phyloP scores from a whole-genome alignment of 2,797 vertebrate genomes.

The Pampus argenteus region DNA sequence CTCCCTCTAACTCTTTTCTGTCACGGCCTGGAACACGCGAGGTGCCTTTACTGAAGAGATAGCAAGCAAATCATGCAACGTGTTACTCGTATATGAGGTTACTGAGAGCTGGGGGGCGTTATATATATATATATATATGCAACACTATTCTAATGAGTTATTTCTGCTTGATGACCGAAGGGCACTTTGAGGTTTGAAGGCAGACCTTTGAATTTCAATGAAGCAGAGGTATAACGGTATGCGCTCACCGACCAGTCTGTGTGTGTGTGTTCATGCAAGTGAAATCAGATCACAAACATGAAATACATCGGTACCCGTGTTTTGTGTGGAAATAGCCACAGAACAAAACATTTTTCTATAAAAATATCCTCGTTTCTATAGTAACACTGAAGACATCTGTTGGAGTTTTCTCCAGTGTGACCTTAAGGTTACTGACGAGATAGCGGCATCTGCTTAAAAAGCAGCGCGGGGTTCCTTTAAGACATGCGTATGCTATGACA shows the following conservation, averaged over 20 bases:
- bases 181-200: constrained; percentile 52
- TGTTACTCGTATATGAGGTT: constrained; percentile 67
- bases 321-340: constrained; percentile 15
- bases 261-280: constrained; percentile 26
- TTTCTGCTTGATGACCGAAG: constrained; percentile 69
- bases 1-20: constrained; percentile 1
- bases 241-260: not conserved
- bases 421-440: constrained; percentile 41
- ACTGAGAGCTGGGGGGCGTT: constrained; percentile 52
- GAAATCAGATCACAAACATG: constrained; percentile 32
- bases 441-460: constrained; percentile 33
- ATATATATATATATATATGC: constrained; percentile 51
- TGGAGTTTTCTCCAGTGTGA: constrained; percentile 27
- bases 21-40: constrained; percentile 7
- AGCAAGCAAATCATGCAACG: constrained; percentile 10
- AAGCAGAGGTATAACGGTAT: constrained; percentile 52
- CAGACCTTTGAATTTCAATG: constrained; percentile 80
- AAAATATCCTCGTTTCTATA: constrained; percentile 65
- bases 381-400: constrained; percentile 55
- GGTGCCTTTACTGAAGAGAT: constrained; percentile 42
- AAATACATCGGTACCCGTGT: constrained; percentile 18
- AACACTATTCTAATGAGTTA: constrained; percentile 76
- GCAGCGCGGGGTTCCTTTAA: not conserved
- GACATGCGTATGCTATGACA: constrained; percentile 15
- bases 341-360: constrained; percentile 35